Conservation (phyloP, 1,140 invertebrate species). For the Drosophila chauvacae region DNA sequence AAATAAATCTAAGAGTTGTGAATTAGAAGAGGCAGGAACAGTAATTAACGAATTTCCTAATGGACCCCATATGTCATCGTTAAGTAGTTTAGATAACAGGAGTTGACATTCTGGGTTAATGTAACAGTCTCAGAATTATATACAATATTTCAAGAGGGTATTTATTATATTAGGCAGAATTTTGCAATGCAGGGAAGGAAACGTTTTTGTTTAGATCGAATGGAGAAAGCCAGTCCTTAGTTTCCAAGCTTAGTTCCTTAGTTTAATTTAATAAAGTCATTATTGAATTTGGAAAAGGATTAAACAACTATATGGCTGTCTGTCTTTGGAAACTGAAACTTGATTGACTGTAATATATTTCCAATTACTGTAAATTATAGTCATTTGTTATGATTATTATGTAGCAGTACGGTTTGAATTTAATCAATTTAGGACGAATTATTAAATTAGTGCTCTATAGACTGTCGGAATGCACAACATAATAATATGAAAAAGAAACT, state of each 20-base stretch:
- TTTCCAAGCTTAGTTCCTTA: neutral
- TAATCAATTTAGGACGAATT: too few species aligned
- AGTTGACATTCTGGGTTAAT: conserved; percentile 1
- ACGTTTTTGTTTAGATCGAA: too few species aligned
- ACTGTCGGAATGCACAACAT: too few species aligned
- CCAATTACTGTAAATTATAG: too few species aligned
- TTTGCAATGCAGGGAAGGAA: neutral
- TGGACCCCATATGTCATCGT: neutral
- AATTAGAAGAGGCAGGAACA: conserved; percentile 11
- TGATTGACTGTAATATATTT: too few species aligned
- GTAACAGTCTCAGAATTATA: neutral
- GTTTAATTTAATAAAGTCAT: accelerated
- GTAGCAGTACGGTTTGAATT: too few species aligned
- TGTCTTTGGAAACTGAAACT: too few species aligned
- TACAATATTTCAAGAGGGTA: neutral
- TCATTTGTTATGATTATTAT: too few species aligned
- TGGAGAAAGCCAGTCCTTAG: neutral
- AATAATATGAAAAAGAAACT: too few species aligned
- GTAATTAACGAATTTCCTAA: conserved; percentile 26
- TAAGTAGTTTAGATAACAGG: neutral
- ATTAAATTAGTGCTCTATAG: too few species aligned
- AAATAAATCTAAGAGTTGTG: conserved; percentile 61
- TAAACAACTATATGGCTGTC: too few species aligned
- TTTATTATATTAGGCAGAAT: neutral
- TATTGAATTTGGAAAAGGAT: too few species aligned